These are phyloP conservation scores for Laspeyria flexula DNA, from an alignment of 2,888 invertebrate species.

Conservation along the genomic window DNA sequence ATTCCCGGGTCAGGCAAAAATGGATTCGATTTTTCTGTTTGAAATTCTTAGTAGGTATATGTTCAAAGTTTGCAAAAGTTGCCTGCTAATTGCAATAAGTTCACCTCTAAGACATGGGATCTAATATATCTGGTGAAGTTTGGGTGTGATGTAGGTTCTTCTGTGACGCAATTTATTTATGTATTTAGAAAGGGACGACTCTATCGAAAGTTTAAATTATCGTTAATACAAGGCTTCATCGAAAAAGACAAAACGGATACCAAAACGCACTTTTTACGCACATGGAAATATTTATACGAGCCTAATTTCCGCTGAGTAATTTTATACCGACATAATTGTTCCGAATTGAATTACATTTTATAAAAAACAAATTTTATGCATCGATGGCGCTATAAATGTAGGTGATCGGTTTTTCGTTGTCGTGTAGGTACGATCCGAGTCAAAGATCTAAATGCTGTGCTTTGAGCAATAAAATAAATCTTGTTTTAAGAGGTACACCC, in stretches of 20 bases:
- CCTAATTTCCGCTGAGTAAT: conserved; percentile 61
- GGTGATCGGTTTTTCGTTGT: conserved; percentile 62
- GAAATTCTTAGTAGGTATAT: too few relatives aligned
- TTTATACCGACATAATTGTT: conserved; percentile 60
- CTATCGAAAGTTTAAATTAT: conserved; percentile 7
- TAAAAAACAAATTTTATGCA: conserved; percentile 68
- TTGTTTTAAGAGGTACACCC: conserved; percentile 78
- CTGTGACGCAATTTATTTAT: too few relatives aligned
- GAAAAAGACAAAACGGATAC: conserved; percentile 24
- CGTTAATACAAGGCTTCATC: background rate
- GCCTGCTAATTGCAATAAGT: too few relatives aligned
- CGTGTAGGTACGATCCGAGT: conserved; percentile 58
- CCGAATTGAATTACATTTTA: conserved; percentile 60
- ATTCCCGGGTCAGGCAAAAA: too few relatives aligned
- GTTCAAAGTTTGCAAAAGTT: too few relatives aligned
- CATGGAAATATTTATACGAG: conserved; percentile 52
- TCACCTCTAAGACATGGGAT: too few relatives aligned
- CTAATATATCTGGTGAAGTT: too few relatives aligned
- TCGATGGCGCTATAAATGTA: conserved; percentile 66
- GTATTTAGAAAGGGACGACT: conserved; percentile 1
- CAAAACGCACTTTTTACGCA: conserved; percentile 35
- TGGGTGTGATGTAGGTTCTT: too few relatives aligned
- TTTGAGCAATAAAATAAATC: conserved; percentile 84
- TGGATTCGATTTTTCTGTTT: too few relatives aligned
- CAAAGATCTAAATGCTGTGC: conserved; percentile 72